Evolutionary conservation across 1,140 invertebrate genomes (phyloP).

Genomic region (Phymastichus coffea): DNA sequence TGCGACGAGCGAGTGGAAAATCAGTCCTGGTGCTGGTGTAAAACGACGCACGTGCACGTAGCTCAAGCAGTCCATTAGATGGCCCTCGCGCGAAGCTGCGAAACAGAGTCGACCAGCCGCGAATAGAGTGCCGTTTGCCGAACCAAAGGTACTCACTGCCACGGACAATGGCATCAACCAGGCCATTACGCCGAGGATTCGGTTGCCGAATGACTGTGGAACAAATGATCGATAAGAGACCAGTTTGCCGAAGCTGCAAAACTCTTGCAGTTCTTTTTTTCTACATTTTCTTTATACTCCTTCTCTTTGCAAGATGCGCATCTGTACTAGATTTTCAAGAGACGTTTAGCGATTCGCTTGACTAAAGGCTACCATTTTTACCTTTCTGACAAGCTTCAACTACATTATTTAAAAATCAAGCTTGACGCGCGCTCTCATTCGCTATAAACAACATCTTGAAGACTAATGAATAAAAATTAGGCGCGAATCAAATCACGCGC

Average conservation of each 20-base stretch:
- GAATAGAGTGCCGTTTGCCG: slow-evolving; percentile 94
- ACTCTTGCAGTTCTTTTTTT: too few relatives aligned
- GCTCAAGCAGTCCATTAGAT: slow-evolving; percentile 88
- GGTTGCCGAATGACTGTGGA: slow-evolving; percentile 77
- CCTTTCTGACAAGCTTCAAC: too few relatives aligned
- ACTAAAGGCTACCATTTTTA: too few relatives aligned
- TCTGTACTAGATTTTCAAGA: too few relatives aligned
- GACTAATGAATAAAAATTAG: too few relatives aligned
- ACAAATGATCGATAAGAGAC: too few relatives aligned
- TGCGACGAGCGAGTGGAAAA: slow-evolving; percentile 73
- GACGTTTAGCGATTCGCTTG: too few relatives aligned
- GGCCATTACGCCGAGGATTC: slow-evolving; percentile 79
- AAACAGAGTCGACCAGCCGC: slow-evolving; percentile 90
- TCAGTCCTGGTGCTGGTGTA: slow-evolving; percentile 93
- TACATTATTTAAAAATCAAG: too few relatives aligned
- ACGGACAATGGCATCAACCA: slow-evolving; percentile 95
- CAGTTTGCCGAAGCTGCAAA: too few relatives aligned
- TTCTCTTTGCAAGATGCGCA: neutral
- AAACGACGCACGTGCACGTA: slow-evolving; percentile 89
- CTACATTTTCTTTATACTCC: neutral
- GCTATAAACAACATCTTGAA: too few relatives aligned
- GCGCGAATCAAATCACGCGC: too few relatives aligned
- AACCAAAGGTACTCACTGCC: slow-evolving; percentile 94
- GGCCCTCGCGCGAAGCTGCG: slow-evolving; percentile 91
- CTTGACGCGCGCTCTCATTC: too few relatives aligned